Base-by-base conservation (phyloP, 1,140 invertebrate genomes). In the Cydia splendana region DNA sequence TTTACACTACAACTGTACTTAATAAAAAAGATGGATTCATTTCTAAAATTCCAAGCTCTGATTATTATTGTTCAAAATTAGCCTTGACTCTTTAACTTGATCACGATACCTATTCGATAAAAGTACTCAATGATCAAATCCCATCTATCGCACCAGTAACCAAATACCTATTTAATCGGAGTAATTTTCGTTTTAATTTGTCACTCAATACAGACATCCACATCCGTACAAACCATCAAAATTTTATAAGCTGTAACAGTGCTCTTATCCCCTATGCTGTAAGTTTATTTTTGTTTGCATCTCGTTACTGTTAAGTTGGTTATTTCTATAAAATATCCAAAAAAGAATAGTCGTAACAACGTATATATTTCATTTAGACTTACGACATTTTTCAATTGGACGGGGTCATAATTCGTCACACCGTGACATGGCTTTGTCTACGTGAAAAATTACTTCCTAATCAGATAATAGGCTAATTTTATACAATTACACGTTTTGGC, bases 371-470 rank as follows among this genome's bases (percentile, higher is more conserved):
- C 57, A 62, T 62, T 24, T 12, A 62, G 18, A 62, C 57, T 62
- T 62, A 62, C 57, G 18, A n/a, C 57, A 2, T 24, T 62, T 62
- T 62, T 62, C 7, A n/a, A 62, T 20, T 9, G 18, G 18, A 62
- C 30, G 34, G 67, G 75, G 34, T 65, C 53, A 42, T 53, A 75
- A 28, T 30, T 53, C 80, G 81, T 82, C 82, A 85, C 75, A 82
- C 76, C 81, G 76, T 86, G 82, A 78, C 82, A 80, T 67, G 75
- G 75, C 78, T 84, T 86, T 89, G 82, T 81, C 82, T 78, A 74
- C 74, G 79, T 82, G 79, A 85, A 87, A 87, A 84, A 89, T 88
- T 77, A 84, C 88, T 89, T 91, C 88, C 89, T 90, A 90, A 91
- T 89, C 86, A 82, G 85, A 90, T 87, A 87, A 89, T 82, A 53